These are phyloP conservation scores for Drosophila navojoa DNA, from an alignment of 1,140 invertebrate genomes.

Conservation along the genomic window DNA sequence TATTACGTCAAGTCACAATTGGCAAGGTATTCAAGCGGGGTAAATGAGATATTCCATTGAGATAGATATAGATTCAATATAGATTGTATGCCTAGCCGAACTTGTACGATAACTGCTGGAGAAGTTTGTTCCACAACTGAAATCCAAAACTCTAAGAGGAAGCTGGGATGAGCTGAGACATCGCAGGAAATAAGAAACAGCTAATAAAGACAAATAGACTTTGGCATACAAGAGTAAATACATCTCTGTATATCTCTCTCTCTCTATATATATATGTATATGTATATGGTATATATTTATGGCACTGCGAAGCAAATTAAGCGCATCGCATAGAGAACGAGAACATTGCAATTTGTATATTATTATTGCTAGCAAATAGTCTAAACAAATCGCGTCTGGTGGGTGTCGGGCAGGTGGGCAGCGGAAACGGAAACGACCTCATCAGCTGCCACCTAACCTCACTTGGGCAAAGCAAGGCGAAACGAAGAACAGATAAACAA, in stretches of 20 bases:
- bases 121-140: too few relatives aligned
- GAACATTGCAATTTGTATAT: slow-evolving; percentile 21
- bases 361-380: slow-evolving; percentile 29
- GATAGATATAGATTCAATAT: too few relatives aligned
- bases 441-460: slow-evolving; percentile 18
- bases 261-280: neutral
- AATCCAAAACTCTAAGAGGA: too few relatives aligned
- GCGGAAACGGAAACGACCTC: slow-evolving; percentile 43
- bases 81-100: too few relatives aligned
- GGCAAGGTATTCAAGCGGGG: too few relatives aligned
- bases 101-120: too few relatives aligned
- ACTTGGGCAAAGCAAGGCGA: neutral
- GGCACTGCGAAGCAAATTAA: too few relatives aligned
- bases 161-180: too few relatives aligned
- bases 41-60: too few relatives aligned
- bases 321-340: neutral
- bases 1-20: neutral
- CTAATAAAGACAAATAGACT: slow-evolving; percentile 1
- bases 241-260: neutral
- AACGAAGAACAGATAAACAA: too few relatives aligned
- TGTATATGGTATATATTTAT: neutral
- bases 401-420: slow-evolving; percentile 21
- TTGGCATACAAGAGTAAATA: neutral
- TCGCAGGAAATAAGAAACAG: neutral
- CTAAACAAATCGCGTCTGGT: slow-evolving; percentile 25